Conservation (phyloP, 2,888 invertebrate genomes). For the Poecilus cupreus region DNA sequence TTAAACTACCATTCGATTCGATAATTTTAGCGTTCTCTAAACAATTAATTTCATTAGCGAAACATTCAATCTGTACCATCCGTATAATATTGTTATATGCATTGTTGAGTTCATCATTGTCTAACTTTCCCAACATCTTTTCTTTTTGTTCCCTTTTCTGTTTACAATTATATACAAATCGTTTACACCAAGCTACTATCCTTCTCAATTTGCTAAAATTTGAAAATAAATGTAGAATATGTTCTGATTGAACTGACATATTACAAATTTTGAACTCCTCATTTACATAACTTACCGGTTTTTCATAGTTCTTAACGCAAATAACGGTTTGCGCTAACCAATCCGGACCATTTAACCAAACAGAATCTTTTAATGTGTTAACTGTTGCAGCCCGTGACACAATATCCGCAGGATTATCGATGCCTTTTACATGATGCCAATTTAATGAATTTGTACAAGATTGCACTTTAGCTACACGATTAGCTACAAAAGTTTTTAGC, state of each 20-base stretch:
- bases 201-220: background rate
- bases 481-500: slow-evolving; percentile 63
- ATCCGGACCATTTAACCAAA: slow-evolving; percentile 55
- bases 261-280: background rate
- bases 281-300: background rate
- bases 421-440: slow-evolving; percentile 57
- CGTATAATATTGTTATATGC: background rate
- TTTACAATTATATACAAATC: slow-evolving; percentile 11
- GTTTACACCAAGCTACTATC: slow-evolving; percentile 4
- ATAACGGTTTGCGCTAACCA: too few species aligned
- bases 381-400: slow-evolving; percentile 54
- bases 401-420: slow-evolving; percentile 60
- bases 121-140: background rate
- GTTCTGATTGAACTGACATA: too few species aligned
- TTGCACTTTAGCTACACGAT: slow-evolving; percentile 61
- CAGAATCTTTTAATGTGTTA: background rate
- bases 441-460: slow-evolving; percentile 41
- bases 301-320: too few species aligned
- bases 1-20: slow-evolving; percentile 13
- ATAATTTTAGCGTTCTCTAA: background rate
- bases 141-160: too few species aligned
- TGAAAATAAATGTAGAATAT: background rate
- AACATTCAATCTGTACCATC: background rate
- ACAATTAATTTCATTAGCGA: background rate
- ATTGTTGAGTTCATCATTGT: background rate